phyloP scores from a whole-genome alignment of 2,888 invertebrate genomes.

The Orgyia antiqua region DNA sequence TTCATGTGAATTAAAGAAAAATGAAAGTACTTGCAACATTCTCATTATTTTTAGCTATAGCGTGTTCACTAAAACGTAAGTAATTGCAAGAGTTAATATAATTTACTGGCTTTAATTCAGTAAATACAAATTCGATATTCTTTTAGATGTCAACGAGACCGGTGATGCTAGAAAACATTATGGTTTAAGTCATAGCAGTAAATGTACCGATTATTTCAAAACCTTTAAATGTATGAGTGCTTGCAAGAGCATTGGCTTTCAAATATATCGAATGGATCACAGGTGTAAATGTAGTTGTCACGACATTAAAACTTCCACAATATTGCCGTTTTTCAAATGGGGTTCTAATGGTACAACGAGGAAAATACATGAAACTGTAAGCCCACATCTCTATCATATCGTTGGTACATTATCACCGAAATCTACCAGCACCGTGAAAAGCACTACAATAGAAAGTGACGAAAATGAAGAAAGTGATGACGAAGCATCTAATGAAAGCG shows the following conservation, averaged over 20 bases:
- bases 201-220: slow-evolving; percentile 40
- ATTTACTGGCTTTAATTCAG: no score
- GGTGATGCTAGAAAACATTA: slow-evolving; percentile 43
- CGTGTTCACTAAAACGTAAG: slow-evolving; percentile 21
- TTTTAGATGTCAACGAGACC: slow-evolving; percentile 27
- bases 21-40: slow-evolving; percentile 22
- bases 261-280: slow-evolving; percentile 42
- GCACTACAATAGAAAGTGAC: not conserved
- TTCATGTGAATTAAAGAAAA: no score
- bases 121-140: no score
- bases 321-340: slow-evolving; percentile 53
- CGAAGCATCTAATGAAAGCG: no score
- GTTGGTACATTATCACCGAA: slow-evolving; percentile 46
- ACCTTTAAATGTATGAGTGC: slow-evolving; percentile 55
- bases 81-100: slow-evolving; percentile 4
- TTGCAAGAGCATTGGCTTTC: slow-evolving; percentile 54
- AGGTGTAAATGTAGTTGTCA: slow-evolving; percentile 55
- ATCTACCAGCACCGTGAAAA: not conserved
- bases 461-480: no score
- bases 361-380: slow-evolving; percentile 35
- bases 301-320: slow-evolving; percentile 43
- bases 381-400: slow-evolving; percentile 43
- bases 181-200: slow-evolving; percentile 43
- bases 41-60: slow-evolving; percentile 17
- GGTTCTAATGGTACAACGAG: slow-evolving; percentile 50